These are phyloP conservation scores for Coelinius sp. DNA, from an alignment of 2,888 invertebrate species.

Conservation along the genomic window DNA sequence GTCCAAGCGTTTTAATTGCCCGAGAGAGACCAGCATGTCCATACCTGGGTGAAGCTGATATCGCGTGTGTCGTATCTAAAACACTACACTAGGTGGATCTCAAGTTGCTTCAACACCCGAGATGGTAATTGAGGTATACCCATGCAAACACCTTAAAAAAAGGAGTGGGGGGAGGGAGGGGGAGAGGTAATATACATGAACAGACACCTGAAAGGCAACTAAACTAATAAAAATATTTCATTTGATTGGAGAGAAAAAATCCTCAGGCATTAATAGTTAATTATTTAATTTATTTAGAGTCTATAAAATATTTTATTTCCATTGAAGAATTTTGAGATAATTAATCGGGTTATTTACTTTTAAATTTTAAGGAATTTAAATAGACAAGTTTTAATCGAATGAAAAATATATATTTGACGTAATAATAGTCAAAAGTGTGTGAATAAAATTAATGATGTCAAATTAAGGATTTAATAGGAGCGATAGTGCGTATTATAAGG, in stretches of 20 bases:
- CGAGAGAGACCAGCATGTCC: slow-evolving; percentile 41
- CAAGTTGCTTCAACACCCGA: slow-evolving; percentile 16
- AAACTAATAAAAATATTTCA: too few relatives aligned
- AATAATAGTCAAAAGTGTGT: slow-evolving; percentile 3
- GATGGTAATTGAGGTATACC: slow-evolving; percentile 29
- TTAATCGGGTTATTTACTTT: too few relatives aligned
- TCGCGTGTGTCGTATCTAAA: slow-evolving; percentile 32
- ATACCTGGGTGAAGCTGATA: slow-evolving; percentile 30
- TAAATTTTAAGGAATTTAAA: too few relatives aligned
- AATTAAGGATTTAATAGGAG: slow-evolving; percentile 14
- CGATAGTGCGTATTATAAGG: slow-evolving; percentile 22
- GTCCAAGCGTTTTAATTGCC: slow-evolving; percentile 65
- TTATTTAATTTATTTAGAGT: too few relatives aligned
- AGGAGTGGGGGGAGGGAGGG: too few relatives aligned
- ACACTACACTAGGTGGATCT: slow-evolving; percentile 14
- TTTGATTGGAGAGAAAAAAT: too few relatives aligned
- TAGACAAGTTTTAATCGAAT: too few relatives aligned
- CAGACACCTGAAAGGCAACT: too few relatives aligned
- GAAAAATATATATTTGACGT: slow-evolving; percentile 7
- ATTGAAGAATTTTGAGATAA: too few relatives aligned
- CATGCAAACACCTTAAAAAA: slow-evolving; percentile 3
- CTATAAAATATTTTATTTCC: too few relatives aligned
- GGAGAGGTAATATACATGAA: too few relatives aligned
- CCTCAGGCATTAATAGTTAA: too few relatives aligned
- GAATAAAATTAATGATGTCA: slow-evolving; percentile 26